Evolutionary conservation across 2,888 invertebrate species (phyloP), one percentile per base, ranked within the genome.

Genomic region (Charanyca ferruginea): DNA sequence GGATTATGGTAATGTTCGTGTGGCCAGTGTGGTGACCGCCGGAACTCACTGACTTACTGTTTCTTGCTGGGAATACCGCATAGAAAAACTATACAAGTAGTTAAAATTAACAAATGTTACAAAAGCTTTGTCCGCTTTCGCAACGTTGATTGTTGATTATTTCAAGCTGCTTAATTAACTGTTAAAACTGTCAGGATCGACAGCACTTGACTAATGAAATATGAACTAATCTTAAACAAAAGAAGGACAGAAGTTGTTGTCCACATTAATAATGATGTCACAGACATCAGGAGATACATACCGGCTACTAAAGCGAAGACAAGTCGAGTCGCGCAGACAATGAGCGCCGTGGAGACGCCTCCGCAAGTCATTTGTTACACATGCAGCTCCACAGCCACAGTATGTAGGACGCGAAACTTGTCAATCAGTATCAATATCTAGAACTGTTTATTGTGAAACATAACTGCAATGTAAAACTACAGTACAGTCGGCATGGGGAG

Each of bases 1-100:
- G 85, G 87, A 85, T 90, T 89, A 89, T 88, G 87, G 73, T 89
- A 88, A 90, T 90, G 83, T 78, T 75, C 66, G 66, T 76, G 77
- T 79, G 82, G 78, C 69, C 73, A 79, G 72, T 55, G 80, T 77
- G 73, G 80, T 77, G 60, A 64, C 57, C 62, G 52, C 48, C 48
- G 54, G 63, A 59, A 58, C 55, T 47, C 41, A 42, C 9, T 63
- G 49, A 35, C 18, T 45, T 16, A 42, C 44, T 53, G 48, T 52
- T 68, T 47, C 42, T 52, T 45, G 25, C 25, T 35, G 66, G 38
- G 58, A 53, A 25, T 32, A 32, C 13, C n/a, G n/a, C n/a, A n/a
- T n/a, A n/a, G 2, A 32, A 38, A 38, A 38, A 38, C 16, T 38
- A 38, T 4, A 16, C 16, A 11, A 9, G 32, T 32, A 16, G 16